Percentiles rank a stretch among this genome's conserved stretches.
phyloP scores from a whole-genome alignment of 2,797 vertebrate species.

The Arnoldichthys spilopterus region DNA sequence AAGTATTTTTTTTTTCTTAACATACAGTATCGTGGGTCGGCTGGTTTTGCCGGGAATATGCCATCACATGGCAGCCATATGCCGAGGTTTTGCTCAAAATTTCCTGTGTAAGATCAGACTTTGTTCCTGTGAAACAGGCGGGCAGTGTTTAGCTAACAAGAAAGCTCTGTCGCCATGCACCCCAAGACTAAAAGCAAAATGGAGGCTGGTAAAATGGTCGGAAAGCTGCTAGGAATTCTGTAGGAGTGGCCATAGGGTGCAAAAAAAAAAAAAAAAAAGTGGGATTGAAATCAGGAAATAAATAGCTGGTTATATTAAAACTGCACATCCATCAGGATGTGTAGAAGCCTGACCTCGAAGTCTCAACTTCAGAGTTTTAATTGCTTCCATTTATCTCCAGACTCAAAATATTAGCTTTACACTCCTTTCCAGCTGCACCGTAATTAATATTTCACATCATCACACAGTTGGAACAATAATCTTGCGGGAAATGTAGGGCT shows the following conservation, averaged over 20 bases:
- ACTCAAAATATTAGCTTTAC: slow-evolving; percentile 13
- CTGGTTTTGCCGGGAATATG: slow-evolving; percentile 73
- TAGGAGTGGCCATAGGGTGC: not conserved
- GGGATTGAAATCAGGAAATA: no score
- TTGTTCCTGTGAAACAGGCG: slow-evolving; percentile 7
- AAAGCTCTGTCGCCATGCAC: not conserved
- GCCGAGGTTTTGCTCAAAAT: slow-evolving; percentile 57
- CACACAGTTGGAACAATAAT: slow-evolving; percentile 12
- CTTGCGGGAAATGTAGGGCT: slow-evolving; percentile 8
- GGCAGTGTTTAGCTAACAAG: not conserved
- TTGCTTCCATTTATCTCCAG: slow-evolving; percentile 17
- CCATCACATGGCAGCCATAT: slow-evolving; percentile 74
- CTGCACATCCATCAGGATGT: not conserved
- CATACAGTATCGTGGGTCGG: slow-evolving; percentile 70
- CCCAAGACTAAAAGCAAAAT: not conserved
- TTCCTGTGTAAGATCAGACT: slow-evolving; percentile 29
- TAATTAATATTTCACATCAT: slow-evolving; percentile 12
- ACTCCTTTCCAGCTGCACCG: not conserved
- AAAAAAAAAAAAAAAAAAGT: no score
- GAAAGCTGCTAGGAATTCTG: not conserved
- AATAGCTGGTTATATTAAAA: not conserved
- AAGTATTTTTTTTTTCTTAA: slow-evolving; percentile 47
- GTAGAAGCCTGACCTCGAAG: not conserved
- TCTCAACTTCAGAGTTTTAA: not conserved
- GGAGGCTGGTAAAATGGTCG: not conserved